Base-by-base conservation (phyloP, 2,888 invertebrate genomes). In the Phyllotreta cruciferae region DNA sequence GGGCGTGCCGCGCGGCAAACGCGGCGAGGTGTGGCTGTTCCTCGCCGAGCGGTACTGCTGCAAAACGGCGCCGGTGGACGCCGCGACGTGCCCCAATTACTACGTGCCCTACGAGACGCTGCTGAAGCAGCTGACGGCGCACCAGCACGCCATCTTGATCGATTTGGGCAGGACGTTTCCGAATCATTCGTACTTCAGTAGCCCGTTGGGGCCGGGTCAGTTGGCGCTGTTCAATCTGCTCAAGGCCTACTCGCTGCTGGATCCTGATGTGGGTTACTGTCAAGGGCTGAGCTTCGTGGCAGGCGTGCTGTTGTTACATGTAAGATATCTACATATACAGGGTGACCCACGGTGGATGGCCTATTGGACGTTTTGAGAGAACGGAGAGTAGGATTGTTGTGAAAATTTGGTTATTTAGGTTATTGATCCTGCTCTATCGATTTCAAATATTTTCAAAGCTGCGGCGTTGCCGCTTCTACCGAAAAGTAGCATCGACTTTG, bases 271-370 rank as follows among this genome's bases (percentile, higher is more conserved):
- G 0, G 97, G 96, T 0, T 98, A 98, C 80, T 98, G 98, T 71
- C 98, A 98, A 82, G 98, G 98, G 0, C 85, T 98, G 7, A 96
- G 96, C 75, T 98, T 98, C 77, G 94, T 98, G 1, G 97, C 96
- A 65, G 98, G 96, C 8, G 90, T 97, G 0, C 83, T 98, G 1
- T 83, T 98, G 7, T 83, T 98, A 72, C 98, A 98, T 82, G 96
- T 96, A 81, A 89, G 92, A 85, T 10, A 39, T 36, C 34, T 11
- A n/a, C 10, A 1, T 42, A 35, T 6, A 52, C 35, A 38, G 8
- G 24, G 14, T 11, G 6, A 8, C 9, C n/a, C n/a, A n/a, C n/a
- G n/a, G n/a, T n/a, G n/a, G n/a, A n/a, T n/a, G n/a, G n/a, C n/a
- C n/a, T n/a, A n/a, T n/a, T n/a, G n/a, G n/a, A n/a, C n/a, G n/a